Percentiles rank a stretch among this genome's conserved stretches.
phyloP scores from a whole-genome alignment of 2,888 invertebrate genomes.

The Frankliniella intonsa region DNA sequence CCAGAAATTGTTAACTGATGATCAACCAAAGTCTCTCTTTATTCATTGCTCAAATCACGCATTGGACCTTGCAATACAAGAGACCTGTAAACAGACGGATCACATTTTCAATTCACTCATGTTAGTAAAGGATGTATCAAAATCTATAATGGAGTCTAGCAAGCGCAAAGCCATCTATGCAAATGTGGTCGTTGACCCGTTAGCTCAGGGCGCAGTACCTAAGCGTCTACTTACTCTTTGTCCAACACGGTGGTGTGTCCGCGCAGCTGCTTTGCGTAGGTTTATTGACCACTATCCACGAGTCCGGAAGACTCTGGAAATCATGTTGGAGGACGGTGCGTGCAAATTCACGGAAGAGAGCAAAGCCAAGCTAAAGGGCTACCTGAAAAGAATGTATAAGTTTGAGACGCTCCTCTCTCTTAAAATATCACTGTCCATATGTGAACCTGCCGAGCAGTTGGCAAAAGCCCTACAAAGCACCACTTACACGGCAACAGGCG shows the following conservation, averaged over 20 bases:
- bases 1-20: not conserved
- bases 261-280: not conserved
- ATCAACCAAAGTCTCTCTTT: not conserved
- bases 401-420: not conserved
- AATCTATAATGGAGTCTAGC: not conserved
- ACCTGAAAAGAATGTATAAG: not conserved
- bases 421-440: not conserved
- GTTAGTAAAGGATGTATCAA: not conserved
- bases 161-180: not conserved
- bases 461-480: not conserved
- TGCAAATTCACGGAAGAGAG: not conserved
- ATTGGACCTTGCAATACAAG: not conserved
- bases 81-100: not conserved
- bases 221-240: not conserved
- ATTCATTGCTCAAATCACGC: not conserved
- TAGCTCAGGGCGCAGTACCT: not conserved
- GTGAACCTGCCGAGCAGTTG: constrained; percentile 18
- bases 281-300: not conserved
- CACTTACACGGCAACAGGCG: not conserved
- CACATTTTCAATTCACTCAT: not conserved
- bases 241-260: not conserved
- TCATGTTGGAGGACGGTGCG: not conserved
- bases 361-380: not conserved
- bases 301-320: not conserved
- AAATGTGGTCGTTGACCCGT: not conserved